Conservation (phyloP, 2,797 vertebrate species). For the Sebastes cheni region DNA sequence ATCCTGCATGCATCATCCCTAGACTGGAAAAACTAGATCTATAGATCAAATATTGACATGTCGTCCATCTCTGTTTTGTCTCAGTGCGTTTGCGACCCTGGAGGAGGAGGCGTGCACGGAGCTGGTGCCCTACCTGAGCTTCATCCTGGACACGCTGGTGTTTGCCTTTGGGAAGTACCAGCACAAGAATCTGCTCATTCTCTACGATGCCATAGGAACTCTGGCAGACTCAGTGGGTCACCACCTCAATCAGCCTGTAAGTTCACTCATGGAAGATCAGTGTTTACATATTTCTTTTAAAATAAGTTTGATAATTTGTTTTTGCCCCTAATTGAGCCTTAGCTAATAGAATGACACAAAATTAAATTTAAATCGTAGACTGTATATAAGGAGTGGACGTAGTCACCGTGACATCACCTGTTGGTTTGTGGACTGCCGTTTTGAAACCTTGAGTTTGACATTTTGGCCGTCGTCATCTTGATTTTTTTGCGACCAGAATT, state of each 20-base stretch:
- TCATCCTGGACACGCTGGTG: slow-evolving; percentile 94
- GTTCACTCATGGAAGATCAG: slow-evolving; percentile 15
- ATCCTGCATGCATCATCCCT: not conserved
- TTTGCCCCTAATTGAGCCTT: not conserved
- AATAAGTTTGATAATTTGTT: not conserved
- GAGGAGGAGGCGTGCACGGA: slow-evolving; percentile 97
- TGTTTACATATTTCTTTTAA: not conserved
- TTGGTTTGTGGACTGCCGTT: no score
- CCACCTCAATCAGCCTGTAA: slow-evolving; percentile 93
- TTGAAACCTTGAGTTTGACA: no score
- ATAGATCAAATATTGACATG: not conserved
- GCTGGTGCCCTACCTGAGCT: slow-evolving; percentile 94
- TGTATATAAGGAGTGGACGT: no score
- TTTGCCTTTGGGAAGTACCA: slow-evolving; percentile 97
- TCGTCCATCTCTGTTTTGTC: not conserved
- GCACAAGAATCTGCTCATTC: slow-evolving; percentile 96
- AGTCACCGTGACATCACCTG: no score
- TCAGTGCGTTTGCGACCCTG: slow-evolving; percentile 92
- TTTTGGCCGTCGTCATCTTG: no score
- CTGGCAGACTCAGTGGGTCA: slow-evolving; percentile 95
- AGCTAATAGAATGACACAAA: not conserved
- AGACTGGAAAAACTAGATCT: not conserved
- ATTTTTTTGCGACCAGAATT: no score
- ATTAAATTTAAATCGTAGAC: not conserved
- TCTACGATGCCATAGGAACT: slow-evolving; percentile 96